Percentiles rank a stretch among this genome's conserved stretches.
phyloP scores from a whole-genome alignment of 2,113 vertebrate species.

The Gymnocephalus cernua region DNA sequence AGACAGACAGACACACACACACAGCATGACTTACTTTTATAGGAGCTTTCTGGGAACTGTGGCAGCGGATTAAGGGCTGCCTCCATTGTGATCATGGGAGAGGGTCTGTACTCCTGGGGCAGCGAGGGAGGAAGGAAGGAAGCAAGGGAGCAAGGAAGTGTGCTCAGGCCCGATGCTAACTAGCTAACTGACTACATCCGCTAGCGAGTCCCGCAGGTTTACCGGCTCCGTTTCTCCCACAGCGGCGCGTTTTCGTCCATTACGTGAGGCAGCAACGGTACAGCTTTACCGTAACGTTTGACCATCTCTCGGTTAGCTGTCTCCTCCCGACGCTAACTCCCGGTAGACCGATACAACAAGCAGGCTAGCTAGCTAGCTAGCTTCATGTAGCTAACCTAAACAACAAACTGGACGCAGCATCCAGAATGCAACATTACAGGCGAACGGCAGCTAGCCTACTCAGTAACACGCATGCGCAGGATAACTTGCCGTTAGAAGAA shows the following conservation, averaged over 20 bases:
- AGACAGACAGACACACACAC: too few species aligned
- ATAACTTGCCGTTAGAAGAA: background rate
- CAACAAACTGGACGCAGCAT: too few species aligned
- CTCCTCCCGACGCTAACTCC: constrained; percentile 17
- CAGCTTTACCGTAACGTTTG: background rate
- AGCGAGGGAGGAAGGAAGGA: background rate
- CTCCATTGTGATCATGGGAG: constrained; percentile 62
- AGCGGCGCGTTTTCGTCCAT: constrained; percentile 7
- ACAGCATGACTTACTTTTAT: constrained; percentile 78
- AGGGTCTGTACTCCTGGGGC: background rate
- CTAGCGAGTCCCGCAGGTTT: constrained; percentile 7
- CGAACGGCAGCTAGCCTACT: too few species aligned
- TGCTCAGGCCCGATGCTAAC: constrained; percentile 53
- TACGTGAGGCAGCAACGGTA: background rate
- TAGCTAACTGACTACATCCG: constrained; percentile 45
- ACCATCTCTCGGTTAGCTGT: background rate
- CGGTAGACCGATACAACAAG: background rate
- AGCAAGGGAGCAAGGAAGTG: background rate
- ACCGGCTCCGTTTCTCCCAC: background rate
- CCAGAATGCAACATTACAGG: too few species aligned
- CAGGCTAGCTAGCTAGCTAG: constrained; percentile 31
- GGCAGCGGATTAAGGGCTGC: constrained; percentile 51
- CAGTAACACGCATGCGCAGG: too few species aligned
- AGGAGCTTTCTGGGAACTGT: constrained; percentile 69
- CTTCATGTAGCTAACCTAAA: background rate